phyloP scores from a whole-genome alignment of 2,113 vertebrate species.

The Scalopus aquaticus region DNA sequence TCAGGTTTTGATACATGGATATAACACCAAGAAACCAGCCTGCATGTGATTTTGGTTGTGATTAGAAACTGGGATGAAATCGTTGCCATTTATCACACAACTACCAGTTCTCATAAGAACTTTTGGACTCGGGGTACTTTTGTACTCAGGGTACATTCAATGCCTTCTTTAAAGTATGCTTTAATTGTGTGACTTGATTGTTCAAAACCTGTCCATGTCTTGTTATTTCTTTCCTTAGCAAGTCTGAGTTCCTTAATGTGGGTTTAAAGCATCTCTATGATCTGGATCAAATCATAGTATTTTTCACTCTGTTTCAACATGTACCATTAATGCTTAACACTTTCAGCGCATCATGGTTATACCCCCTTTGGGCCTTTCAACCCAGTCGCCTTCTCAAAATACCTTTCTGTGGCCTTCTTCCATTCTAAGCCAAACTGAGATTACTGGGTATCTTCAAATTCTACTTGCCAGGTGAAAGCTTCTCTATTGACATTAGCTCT shows the following conservation, averaged over 20 bases:
- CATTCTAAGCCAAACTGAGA: not conserved
- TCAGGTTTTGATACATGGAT: not conserved
- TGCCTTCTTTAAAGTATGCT: not conserved
- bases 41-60: not conserved
- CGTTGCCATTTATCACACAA: not conserved
- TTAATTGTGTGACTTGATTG: not conserved
- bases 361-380: not conserved
- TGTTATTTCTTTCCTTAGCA: not conserved
- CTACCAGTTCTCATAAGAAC: not conserved
- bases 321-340: not conserved
- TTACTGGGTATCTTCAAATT: not conserved
- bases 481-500: not conserved
- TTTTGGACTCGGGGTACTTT: not conserved
- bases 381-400: not conserved
- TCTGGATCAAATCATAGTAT: not conserved
- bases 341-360: not conserved
- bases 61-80: constrained; percentile 5
- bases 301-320: not conserved
- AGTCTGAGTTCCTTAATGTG: not conserved
- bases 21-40: not conserved
- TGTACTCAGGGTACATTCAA: not conserved
- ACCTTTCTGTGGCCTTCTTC: not conserved
- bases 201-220: not conserved
- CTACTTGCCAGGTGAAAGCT: not conserved
- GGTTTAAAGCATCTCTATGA: not conserved